Conservation (phyloP, 2,888 invertebrate species). For the Scaptomyza parva region DNA sequence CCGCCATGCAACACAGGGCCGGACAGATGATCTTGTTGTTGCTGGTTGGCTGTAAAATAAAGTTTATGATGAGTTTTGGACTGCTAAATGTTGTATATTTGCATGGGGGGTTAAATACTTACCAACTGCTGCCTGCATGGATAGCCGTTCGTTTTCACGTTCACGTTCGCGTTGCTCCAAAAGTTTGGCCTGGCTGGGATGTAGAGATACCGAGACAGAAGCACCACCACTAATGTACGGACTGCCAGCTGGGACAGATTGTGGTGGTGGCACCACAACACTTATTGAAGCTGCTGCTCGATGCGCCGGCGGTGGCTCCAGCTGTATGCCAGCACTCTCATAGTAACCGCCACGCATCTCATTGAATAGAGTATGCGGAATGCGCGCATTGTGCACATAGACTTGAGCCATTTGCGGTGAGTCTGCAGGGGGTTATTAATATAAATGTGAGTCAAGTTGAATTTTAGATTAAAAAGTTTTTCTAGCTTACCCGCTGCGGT, state of each 20-base stretch:
- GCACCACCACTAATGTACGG: constrained; percentile 71
- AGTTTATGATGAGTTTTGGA: constrained; percentile 7
- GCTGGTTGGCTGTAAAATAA: constrained; percentile 54
- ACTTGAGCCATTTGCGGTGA: constrained; percentile 90
- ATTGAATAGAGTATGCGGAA: constrained; percentile 85
- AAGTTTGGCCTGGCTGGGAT: constrained; percentile 77
- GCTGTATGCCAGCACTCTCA: constrained; percentile 85
- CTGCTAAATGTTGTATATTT: neutral
- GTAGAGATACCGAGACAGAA: constrained; percentile 60
- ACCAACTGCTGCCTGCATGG: constrained; percentile 72
- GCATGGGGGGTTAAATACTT: constrained; percentile 15
- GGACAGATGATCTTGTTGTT: constrained; percentile 67
- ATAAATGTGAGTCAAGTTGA: neutral
- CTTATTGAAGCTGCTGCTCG: constrained; percentile 83
- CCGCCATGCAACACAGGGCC: constrained; percentile 62
- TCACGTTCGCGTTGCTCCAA: constrained; percentile 82
- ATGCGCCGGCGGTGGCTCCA: constrained; percentile 87
- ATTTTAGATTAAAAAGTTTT: neutral
- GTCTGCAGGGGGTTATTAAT: constrained; percentile 83
- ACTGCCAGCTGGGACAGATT: constrained; percentile 62
- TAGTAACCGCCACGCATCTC: constrained; percentile 85
- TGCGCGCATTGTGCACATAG: constrained; percentile 86
- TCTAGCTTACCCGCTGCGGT: constrained; percentile 86
- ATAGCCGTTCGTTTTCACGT: constrained; percentile 72
- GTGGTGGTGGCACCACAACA: constrained; percentile 84